Conservation (phyloP, 1,140 invertebrate species). For the Chironomus striatipennis region DNA sequence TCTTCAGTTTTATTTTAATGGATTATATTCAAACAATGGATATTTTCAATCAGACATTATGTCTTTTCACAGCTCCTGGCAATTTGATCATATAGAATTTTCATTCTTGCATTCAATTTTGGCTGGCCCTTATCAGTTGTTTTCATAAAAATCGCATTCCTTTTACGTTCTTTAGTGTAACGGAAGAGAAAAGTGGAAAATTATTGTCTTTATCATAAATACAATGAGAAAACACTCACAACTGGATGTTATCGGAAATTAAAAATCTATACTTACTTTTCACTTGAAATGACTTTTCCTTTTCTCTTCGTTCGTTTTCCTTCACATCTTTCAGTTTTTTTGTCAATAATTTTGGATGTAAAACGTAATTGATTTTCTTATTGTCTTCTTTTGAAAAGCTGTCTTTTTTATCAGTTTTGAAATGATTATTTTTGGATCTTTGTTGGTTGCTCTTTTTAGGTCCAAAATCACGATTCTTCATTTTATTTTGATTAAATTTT, state of each 20-base stretch:
- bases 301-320: neutral
- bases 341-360: neutral
- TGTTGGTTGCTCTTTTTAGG: neutral
- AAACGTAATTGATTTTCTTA: conserved; percentile 20
- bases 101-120: neutral
- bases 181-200: neutral
- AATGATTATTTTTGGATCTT: neutral
- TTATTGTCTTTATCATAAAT: neutral
- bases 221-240: neutral
- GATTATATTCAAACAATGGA: no score
- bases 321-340: neutral
- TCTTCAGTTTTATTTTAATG: no score
- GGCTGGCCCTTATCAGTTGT: neutral
- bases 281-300: neutral
- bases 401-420: neutral
- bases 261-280: conserved; percentile 17
- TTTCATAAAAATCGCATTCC: neutral
- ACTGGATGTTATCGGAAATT: conserved; percentile 17
- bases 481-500: neutral
- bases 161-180: neutral
- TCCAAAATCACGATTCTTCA: neutral
- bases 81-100: conserved; percentile 12
- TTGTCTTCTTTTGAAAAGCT: neutral
- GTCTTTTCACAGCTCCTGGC: conserved; percentile 1
- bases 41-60: neutral